Percentiles rank a stretch among this genome's conserved stretches.
These are phyloP conservation scores for Colostygia pectinataria DNA, from an alignment of 2,888 invertebrate species.

Conservation along the genomic window DNA sequence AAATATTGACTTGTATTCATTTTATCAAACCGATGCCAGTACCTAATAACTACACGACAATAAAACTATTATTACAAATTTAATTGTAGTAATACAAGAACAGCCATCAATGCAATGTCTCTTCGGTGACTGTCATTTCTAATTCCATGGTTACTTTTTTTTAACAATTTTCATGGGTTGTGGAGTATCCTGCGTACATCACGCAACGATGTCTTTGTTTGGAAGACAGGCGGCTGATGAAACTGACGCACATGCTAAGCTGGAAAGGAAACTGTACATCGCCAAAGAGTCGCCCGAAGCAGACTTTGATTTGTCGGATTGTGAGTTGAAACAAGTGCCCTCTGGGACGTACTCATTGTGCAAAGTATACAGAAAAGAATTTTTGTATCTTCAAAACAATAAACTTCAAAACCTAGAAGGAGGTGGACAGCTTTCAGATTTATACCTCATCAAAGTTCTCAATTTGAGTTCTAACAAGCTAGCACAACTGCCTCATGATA, in stretches of 20 bases:
- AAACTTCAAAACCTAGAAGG: slow-evolving; percentile 86
- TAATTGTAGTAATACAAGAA: too few relatives aligned
- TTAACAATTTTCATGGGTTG: slow-evolving; percentile 70
- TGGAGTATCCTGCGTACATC: slow-evolving; percentile 66
- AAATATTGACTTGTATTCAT: too few relatives aligned
- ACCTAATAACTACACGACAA: too few relatives aligned
- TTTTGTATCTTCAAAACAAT: slow-evolving; percentile 86
- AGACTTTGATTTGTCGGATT: slow-evolving; percentile 90
- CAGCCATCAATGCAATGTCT: slow-evolving; percentile 46
- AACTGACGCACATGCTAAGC: slow-evolving; percentile 54
- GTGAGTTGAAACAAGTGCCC: slow-evolving; percentile 88
- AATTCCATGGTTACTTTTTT: slow-evolving; percentile 32
- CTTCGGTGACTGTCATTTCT: slow-evolving; percentile 47
- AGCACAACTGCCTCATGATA: slow-evolving; percentile 84
- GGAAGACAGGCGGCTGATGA: slow-evolving; percentile 56
- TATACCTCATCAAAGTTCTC: slow-evolving; percentile 85
- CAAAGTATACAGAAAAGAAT: slow-evolving; percentile 91
- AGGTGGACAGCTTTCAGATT: slow-evolving; percentile 88
- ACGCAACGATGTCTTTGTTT: slow-evolving; percentile 72
- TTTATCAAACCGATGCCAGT: too few relatives aligned
- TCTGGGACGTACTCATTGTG: slow-evolving; percentile 90
- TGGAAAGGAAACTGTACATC: slow-evolving; percentile 75
- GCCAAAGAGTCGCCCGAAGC: slow-evolving; percentile 90
- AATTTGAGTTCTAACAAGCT: slow-evolving; percentile 87
- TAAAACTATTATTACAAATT: too few relatives aligned